phyloP scores from a whole-genome alignment of 2,113 vertebrate genomes.

The Felis chaus region DNA sequence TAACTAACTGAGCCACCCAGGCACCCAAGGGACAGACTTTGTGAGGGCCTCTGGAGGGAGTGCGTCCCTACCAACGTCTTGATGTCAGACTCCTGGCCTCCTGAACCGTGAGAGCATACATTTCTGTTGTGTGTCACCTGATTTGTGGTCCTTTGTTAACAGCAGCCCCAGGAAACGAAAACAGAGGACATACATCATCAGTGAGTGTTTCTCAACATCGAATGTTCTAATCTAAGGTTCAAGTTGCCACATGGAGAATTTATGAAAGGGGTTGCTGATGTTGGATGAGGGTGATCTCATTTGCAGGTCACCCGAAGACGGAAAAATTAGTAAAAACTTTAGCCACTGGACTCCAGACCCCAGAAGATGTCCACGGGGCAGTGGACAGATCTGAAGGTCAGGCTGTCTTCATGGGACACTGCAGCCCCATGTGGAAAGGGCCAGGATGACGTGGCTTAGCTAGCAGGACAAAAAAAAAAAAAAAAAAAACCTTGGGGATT shows the following conservation, averaged over 20 bases:
- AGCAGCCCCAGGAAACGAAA: neutral
- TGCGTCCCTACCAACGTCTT: fast-evolving
- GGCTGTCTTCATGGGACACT: neutral
- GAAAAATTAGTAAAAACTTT: neutral
- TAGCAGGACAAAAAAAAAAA: neutral
- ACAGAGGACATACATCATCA: neutral
- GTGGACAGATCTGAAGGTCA: neutral
- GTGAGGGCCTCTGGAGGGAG: neutral
- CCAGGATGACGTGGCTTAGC: neutral
- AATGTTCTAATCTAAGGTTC: neutral
- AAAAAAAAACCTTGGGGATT: neutral
- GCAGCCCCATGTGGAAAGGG: neutral
- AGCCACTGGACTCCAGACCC: neutral
- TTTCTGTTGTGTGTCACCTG: neutral
- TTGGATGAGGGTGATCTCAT: neutral
- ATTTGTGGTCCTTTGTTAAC: neutral
- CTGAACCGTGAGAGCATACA: neutral
- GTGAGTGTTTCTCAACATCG: neutral
- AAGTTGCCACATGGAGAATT: neutral
- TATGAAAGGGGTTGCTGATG: neutral
- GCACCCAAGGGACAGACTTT: neutral
- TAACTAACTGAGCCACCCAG: too few relatives aligned
- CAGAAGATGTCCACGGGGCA: neutral
- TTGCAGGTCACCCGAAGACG: neutral
- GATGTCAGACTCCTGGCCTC: neutral